phyloP scores from a whole-genome alignment of 1,140 invertebrate species.

The Rhopalosiphum maidis region DNA sequence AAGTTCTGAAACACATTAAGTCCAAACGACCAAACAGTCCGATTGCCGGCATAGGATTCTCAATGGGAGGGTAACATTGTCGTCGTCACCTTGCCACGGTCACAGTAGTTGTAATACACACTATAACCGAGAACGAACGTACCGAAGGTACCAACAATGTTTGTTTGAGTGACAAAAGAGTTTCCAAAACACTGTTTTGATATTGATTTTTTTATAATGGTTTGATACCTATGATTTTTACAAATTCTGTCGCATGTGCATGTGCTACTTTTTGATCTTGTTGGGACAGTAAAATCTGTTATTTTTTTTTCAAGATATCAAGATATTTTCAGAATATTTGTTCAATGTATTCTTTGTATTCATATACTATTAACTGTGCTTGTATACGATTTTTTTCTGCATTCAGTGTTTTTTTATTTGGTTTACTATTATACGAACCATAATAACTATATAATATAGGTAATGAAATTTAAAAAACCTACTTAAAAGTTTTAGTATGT shows the following conservation, averaged over 20 bases:
- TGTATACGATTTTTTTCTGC: neutral
- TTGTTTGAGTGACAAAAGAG: neutral
- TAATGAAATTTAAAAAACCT: neutral
- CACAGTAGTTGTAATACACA: conserved; percentile 15
- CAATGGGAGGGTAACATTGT: conserved; percentile 73
- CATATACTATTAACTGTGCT: too few species aligned
- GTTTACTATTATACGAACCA: neutral
- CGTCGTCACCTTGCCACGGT: neutral
- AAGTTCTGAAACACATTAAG: conserved; percentile 78
- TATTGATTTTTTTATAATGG: neutral
- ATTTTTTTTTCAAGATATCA: neutral
- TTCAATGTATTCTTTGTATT: neutral
- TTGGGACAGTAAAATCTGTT: neutral
- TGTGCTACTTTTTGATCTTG: neutral
- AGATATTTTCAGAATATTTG: neutral
- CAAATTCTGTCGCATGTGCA: conserved; percentile 18
- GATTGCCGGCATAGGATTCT: conserved; percentile 80
- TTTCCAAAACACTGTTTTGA: neutral
- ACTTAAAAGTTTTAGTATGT: neutral
- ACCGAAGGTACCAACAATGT: conserved; percentile 11
- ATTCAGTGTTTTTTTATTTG: neutral
- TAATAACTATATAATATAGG: neutral
- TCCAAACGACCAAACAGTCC: conserved; percentile 69
- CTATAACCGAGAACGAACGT: conserved; percentile 23
- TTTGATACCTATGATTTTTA: neutral